Base-by-base conservation (phyloP, 2,797 vertebrate genomes). In the Smutsia gigantea region DNA sequence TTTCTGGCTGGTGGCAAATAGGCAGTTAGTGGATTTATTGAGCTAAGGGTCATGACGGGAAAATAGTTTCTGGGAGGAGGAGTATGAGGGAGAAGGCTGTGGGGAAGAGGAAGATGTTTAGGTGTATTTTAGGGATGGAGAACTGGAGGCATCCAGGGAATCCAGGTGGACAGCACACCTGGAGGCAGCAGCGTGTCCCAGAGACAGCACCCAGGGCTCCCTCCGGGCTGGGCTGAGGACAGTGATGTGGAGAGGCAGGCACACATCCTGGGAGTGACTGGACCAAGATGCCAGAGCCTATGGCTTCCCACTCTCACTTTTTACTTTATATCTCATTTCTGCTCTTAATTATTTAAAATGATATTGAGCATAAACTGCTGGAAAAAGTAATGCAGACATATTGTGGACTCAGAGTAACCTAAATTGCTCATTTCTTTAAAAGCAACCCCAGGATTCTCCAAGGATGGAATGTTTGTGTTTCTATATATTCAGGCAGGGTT, bases 91-190 rank as follows among this genome's bases (percentile, higher is more conserved):
- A 64, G 10, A 57, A 51, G 13, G 18, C 49, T 34, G 7, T 19
- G 31, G 12, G 51, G 21, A 83, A 9, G 18, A 46, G 23, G 19
- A 51, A 61, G 53, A n/a, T 0, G 31, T 11, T 61, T 3, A 0
- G 5, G 3, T 68, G 14, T 19, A 81, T 63, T 57, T 53, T 21
- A 72, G n/a, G 4, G 39, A 77, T 55, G 34, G 63, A 10, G 46
- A 21, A 29, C 9, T 34, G 55, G 57, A 34, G 34, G 37, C 6
- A 18, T 25, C 21, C 25, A 5, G 27, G 21, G n/a, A 55, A 29
- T 25, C 25, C 25, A 46, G 2, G 0, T 9, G 13, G 27, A 55
- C 4, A 5, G 51, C 5, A 78, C 0, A 0, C 53, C 10, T 4
- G 3, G 2, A n/a, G 19, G n/a, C 53, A 71, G 23, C 51, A 57